phyloP scores from a whole-genome alignment of 2,113 vertebrate genomes.

The Vulpes vulpes region DNA sequence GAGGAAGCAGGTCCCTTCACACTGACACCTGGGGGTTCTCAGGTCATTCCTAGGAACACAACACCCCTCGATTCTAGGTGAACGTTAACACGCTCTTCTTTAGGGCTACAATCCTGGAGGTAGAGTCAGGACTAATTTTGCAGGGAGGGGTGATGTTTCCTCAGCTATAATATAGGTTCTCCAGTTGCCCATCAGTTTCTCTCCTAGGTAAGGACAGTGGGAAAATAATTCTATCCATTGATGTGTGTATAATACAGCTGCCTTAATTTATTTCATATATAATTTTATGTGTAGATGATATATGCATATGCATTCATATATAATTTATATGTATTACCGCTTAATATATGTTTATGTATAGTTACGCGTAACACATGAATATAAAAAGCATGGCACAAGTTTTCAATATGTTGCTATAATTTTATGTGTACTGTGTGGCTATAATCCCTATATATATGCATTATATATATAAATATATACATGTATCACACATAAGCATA shows the following conservation, averaged over 20 bases:
- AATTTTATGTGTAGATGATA: background rate
- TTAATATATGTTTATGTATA: background rate
- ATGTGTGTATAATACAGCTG: background rate
- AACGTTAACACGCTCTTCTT: background rate
- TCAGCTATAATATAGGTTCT: background rate
- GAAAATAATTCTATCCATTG: background rate
- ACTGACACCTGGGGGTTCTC: background rate
- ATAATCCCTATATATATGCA: background rate
- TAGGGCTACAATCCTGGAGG: background rate
- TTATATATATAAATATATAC: background rate
- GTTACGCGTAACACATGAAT: background rate
- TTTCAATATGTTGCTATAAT: background rate
- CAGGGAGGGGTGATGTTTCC: background rate
- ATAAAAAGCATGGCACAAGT: slow-evolving; percentile 23
- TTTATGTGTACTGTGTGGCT: background rate
- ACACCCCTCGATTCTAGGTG: background rate
- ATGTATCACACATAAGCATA: background rate
- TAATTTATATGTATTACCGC: background rate
- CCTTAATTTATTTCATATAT: background rate
- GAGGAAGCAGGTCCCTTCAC: background rate
- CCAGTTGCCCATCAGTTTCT: background rate
- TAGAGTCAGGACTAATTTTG: background rate
- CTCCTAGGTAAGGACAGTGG: background rate
- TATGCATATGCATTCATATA: background rate
- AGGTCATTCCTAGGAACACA: background rate